Evolutionary conservation across 2,113 vertebrate genomes (phyloP).

Genomic region (Albula glossodonta): DNA sequence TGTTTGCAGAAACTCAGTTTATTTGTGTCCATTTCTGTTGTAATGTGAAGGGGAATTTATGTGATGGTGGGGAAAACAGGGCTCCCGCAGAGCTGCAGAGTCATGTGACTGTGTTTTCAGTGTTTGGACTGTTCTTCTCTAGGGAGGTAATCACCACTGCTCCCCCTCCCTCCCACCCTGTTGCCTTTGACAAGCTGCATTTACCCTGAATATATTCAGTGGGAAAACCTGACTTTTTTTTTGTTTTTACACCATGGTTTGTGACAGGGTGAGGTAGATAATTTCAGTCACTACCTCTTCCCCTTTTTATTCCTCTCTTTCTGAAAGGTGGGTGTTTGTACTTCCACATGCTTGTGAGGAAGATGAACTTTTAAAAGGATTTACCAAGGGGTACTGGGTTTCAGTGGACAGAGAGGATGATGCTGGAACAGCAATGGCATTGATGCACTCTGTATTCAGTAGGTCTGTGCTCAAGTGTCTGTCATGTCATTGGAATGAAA

Average conservation of each 20-base stretch:
- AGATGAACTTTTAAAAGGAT: background rate
- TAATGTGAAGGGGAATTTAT: background rate
- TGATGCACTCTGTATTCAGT: background rate
- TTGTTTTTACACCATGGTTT: background rate
- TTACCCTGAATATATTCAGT: conserved; percentile 25
- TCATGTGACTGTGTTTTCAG: conserved; percentile 23
- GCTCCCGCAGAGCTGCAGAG: background rate
- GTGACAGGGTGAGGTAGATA: background rate
- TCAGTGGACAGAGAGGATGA: conserved; percentile 4
- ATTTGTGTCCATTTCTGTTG: background rate
- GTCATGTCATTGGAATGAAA: background rate
- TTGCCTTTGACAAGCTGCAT: conserved; percentile 11
- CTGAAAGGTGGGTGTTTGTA: background rate
- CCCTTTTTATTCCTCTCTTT: background rate
- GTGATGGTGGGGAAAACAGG: background rate
- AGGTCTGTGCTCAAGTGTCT: background rate
- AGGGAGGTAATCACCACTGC: conserved; percentile 24
- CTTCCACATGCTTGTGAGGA: background rate
- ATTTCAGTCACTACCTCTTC: conserved; percentile 7
- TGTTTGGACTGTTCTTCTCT: conserved; percentile 15
- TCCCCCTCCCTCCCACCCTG: background rate
- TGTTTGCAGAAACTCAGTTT: background rate
- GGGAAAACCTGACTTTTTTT: background rate
- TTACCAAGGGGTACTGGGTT: background rate
- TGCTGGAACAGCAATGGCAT: background rate